phyloP scores from a whole-genome alignment of 2,797 vertebrate species.

The Brachymystax lenok region DNA sequence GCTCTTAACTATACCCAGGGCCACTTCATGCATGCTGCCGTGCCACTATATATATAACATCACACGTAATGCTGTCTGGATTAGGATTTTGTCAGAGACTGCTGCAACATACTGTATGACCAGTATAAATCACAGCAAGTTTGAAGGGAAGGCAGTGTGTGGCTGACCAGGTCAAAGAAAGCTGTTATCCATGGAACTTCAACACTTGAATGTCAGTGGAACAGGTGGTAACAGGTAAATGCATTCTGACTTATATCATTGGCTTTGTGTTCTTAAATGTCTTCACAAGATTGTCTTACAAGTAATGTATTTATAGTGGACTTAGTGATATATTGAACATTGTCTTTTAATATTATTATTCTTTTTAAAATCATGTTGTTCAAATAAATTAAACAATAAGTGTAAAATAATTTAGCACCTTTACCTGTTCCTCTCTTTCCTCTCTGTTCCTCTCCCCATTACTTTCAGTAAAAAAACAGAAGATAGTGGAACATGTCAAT shows the following conservation, averaged over 20 bases:
- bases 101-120: not conserved
- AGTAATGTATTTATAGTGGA: not conserved
- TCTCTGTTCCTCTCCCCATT: not conserved
- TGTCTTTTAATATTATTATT: not conserved
- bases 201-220: not conserved
- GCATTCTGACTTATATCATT: not conserved
- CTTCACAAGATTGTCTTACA: not conserved
- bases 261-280: not conserved
- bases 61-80: conserved; percentile 3
- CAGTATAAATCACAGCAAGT: not conserved
- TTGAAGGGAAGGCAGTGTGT: not conserved
- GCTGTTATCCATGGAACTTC: not conserved
- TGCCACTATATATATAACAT: conserved; percentile 1
- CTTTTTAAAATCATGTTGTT: no score
- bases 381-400: no score
- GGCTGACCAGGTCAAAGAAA: not conserved
- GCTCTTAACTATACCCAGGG: not conserved
- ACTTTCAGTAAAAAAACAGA: not conserved
- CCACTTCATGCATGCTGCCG: not conserved
- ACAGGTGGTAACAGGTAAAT: not conserved
- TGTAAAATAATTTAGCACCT: not conserved
- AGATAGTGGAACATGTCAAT: not conserved
- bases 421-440: not conserved
- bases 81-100: not conserved
- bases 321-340: not conserved